These are phyloP conservation scores for Spermophilus dauricus DNA, from an alignment of 2,113 vertebrate genomes.

Conservation along the genomic window DNA sequence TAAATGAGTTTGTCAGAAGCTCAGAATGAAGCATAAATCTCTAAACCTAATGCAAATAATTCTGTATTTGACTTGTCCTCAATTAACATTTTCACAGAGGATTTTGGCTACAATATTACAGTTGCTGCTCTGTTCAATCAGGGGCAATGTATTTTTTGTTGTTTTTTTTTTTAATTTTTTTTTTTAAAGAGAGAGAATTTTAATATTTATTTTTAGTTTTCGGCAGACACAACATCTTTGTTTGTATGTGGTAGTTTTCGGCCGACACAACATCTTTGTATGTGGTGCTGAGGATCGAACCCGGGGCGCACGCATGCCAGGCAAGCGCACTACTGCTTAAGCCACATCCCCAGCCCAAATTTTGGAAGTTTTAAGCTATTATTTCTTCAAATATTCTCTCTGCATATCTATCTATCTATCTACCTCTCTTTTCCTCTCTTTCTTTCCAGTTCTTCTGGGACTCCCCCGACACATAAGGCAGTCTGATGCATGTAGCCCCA, in stretches of 20 bases:
- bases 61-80: not conserved
- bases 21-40: constrained; percentile 56
- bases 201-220: no score
- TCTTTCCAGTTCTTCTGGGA: not conserved
- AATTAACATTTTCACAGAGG: not conserved
- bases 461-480: not conserved
- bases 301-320: no score
- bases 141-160: not conserved
- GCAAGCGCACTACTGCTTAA: no score
- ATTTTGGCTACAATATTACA: not conserved
- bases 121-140: not conserved
- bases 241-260: no score
- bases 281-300: no score
- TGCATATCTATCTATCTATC: not conserved
- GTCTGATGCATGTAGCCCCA: not conserved
- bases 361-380: not conserved
- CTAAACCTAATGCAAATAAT: constrained; percentile 39
- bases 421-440: not conserved
- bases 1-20: not conserved
- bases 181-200: no score
- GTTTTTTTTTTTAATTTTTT: no score
- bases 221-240: no score
- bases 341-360: not conserved
- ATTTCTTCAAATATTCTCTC: not conserved
- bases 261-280: no score